Conservation (phyloP, 1,140 invertebrate species). For the Spodoptera frugiperda region DNA sequence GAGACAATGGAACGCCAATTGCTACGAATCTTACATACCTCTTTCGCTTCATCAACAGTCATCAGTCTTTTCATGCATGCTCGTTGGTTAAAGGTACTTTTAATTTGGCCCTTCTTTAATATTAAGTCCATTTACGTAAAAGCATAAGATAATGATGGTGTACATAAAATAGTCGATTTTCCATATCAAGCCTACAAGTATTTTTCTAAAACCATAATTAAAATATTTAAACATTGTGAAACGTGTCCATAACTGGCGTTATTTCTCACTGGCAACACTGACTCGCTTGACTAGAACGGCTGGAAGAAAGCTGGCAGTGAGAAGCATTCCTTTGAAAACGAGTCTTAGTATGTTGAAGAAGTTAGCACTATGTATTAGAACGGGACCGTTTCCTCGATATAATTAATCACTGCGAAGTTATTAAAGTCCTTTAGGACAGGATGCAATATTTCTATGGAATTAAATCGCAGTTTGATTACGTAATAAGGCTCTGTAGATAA, state of each 20-base stretch:
- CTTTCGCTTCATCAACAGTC: no score
- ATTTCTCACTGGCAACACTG: slow-evolving; percentile 12
- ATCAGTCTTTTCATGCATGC: no score
- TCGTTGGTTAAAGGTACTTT: no score
- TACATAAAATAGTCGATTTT: no score
- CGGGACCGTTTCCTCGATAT: slow-evolving; percentile 10
- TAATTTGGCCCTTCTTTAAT: no score
- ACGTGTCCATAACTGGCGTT: slow-evolving; percentile 14
- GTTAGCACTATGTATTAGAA: slow-evolving; percentile 26
- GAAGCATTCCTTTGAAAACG: slow-evolving; percentile 46
- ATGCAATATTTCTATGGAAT: not conserved
- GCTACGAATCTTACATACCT: no score
- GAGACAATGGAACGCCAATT: no score
- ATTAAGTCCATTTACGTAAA: no score
- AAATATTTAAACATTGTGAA: slow-evolving; percentile 20
- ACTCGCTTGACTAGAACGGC: slow-evolving; percentile 22
- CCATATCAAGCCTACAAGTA: not conserved
- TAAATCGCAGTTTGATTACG: not conserved
- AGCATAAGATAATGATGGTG: no score
- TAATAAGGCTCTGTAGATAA: not conserved
- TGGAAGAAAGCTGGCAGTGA: slow-evolving; percentile 30
- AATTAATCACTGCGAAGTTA: not conserved
- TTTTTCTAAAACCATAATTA: slow-evolving; percentile 11
- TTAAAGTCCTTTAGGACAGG: not conserved
- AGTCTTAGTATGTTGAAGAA: slow-evolving; percentile 25